These are phyloP conservation scores for Adelognathus sp. DNA, from an alignment of 2,888 invertebrate genomes.

Conservation along the genomic window DNA sequence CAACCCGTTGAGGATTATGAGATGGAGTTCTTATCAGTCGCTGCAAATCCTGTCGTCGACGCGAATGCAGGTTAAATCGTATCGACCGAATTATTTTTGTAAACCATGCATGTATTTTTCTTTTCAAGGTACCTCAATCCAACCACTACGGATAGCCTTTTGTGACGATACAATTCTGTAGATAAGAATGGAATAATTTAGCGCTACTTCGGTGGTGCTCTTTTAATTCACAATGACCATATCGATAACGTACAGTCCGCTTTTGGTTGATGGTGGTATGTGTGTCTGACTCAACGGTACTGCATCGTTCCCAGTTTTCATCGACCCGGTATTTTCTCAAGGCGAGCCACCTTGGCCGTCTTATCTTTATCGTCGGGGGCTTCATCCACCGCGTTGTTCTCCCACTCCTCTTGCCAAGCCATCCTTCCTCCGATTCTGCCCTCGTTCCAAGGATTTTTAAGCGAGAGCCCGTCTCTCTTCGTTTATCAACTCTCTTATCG, in stretches of 20 bases:
- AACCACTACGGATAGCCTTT: neutral
- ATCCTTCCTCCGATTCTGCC: neutral
- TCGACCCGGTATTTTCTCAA: conserved; percentile 51
- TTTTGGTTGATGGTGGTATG: neutral
- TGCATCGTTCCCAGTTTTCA: conserved; percentile 52
- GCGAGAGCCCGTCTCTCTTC: conserved; percentile 60
- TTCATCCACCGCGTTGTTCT: conserved; percentile 8
- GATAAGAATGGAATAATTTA: conserved; percentile 31
- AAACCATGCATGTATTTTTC: neutral
- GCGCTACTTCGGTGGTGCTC: neutral
- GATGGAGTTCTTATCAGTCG: too few species aligned
- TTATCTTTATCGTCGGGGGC: conserved; percentile 48
- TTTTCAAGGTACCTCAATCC: conserved; percentile 5
- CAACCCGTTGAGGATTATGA: too few species aligned
- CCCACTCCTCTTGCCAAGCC: neutral
- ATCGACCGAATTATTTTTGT: conserved; percentile 22
- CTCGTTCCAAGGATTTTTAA: conserved; percentile 56
- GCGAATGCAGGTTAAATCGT: conserved; percentile 11
- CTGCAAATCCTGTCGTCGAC: neutral
- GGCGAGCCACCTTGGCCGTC: conserved; percentile 53
- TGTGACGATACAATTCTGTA: neutral
- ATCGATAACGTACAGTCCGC: neutral
- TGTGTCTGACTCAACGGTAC: conserved; percentile 27
- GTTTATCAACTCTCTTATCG: conserved; percentile 62
- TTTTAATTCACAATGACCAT: conserved; percentile 24